Evolutionary conservation across 2,888 invertebrate genomes (phyloP), one percentile per base, ranked within the genome.

Genomic region (Hydropsyche betteni): DNA sequence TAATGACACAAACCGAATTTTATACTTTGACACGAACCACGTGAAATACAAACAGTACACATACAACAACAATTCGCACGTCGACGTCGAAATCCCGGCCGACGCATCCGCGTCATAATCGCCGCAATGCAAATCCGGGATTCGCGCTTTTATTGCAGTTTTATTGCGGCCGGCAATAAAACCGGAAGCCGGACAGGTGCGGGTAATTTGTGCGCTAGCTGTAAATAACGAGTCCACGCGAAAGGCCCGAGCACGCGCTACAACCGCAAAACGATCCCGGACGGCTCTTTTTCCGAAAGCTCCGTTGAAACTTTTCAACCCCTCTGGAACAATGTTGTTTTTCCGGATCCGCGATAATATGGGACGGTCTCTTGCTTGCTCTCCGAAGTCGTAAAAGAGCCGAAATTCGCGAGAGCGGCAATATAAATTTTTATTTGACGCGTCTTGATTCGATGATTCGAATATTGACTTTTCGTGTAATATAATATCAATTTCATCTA

Each of bases 81-180:
- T 55, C 8, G 44, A 10, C 55, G 24, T 55, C 24, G 14, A 24
- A 14, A 55, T 69, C 69, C 16, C 6, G 10, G 12, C 50, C 69
- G 64, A 12, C 50, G 14, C 50, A 69, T 34, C 38, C 70, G 16
- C 70, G 36, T 70, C 53, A 52, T 52, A 53, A 52, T 70, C 70
- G 53, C 53, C 70, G 34, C 36, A 70, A 70, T 70, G 70, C 70
- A 70, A 70, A 70, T 70, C 70, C 53, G 70, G 64, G 7, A 64
- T 53, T 68, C 64, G 74, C 70, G 38, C 44, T 79, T 79, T 79
- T 77, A 78, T 78, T 75, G 74, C 74, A 74, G 33, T 74, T 77
- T 74, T 77, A 77, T 74, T 76, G 77, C 75, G 70, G 75, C 7
- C 64, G 7, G 75, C 71, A 70, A 70, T 69, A 76, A 78, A 64